Evolutionary conservation across 2,113 vertebrate genomes (phyloP).

Genomic region (Scomber scombrus): DNA sequence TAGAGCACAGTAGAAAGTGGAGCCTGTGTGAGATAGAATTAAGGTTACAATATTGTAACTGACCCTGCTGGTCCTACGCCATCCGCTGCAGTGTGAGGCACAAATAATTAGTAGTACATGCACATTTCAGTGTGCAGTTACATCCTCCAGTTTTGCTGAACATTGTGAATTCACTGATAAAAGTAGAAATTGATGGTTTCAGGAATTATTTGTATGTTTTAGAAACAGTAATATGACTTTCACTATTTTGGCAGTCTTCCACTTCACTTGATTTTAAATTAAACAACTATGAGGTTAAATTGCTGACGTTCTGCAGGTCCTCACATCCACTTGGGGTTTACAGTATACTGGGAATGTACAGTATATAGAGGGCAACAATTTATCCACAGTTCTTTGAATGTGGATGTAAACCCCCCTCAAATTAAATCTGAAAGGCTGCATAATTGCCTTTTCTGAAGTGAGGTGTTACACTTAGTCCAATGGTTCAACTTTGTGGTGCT

Average conservation of each 20-base stretch:
- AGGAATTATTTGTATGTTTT: not conserved
- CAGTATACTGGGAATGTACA: conserved; percentile 2
- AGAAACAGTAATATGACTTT: not conserved
- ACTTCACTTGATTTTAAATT: conserved; percentile 5
- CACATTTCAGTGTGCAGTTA: no score
- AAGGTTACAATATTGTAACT: no score
- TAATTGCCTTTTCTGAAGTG: conserved; percentile 19
- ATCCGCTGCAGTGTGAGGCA: no score
- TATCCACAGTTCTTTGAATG: conserved; percentile 12
- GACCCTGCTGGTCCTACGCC: no score
- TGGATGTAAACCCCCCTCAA: conserved; percentile 45
- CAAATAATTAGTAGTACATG: no score
- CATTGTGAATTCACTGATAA: conserved; percentile 1
- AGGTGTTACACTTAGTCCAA: not conserved
- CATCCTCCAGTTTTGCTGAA: not conserved
- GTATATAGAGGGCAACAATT: conserved; percentile 18
- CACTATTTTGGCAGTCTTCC: conserved; percentile 2
- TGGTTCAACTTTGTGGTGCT: no score
- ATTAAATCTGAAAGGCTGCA: conserved; percentile 33
- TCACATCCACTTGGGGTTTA: conserved; percentile 23
- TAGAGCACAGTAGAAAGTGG: no score
- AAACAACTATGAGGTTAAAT: conserved; percentile 26
- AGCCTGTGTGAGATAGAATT: no score
- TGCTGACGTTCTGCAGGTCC: conserved; percentile 36
- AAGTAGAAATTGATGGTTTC: not conserved